Percentiles rank a stretch among this genome's conserved stretches.
phyloP scores from a whole-genome alignment of 1,140 invertebrate genomes.

The Telenomus remus region DNA sequence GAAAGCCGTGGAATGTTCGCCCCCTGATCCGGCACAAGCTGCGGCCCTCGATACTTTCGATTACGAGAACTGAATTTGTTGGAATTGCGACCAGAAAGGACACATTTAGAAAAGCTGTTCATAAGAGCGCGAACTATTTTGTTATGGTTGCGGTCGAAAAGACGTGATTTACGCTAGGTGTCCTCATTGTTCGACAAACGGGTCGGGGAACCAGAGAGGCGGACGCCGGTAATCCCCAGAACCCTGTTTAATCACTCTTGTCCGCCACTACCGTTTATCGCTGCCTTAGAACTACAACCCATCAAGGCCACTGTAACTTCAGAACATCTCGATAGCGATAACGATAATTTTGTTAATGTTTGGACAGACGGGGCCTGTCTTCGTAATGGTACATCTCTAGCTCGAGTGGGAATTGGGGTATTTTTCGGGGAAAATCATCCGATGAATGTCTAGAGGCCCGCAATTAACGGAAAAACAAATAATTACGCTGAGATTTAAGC shows the following conservation, averaged over 20 bases:
- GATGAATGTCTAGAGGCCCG: slow-evolving; percentile 1
- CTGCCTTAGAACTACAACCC: no score
- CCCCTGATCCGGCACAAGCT: background rate
- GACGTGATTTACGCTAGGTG: background rate
- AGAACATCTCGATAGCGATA: no score
- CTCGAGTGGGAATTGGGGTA: slow-evolving; percentile 5
- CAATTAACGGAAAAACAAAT: background rate
- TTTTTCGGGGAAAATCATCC: slow-evolving; percentile 13
- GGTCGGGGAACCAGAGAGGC: background rate
- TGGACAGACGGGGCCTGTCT: slow-evolving; percentile 6
- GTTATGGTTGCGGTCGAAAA: background rate
- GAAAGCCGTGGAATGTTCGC: background rate
- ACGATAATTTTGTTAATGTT: background rate
- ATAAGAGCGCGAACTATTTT: background rate
- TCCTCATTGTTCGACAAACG: background rate
- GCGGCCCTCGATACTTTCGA: background rate
- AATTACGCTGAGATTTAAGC: slow-evolving; percentile 18
- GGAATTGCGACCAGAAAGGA: background rate
- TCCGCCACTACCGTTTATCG: no score
- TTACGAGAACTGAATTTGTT: background rate
- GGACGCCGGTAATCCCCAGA: background rate
- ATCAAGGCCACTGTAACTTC: no score
- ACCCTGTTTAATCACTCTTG: no score
- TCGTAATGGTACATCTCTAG: background rate
- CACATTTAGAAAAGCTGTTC: background rate